Evolutionary conservation across 2,113 vertebrate species (phyloP), one percentile per base, ranked within the genome.

Genomic region (Callipepla californica): DNA sequence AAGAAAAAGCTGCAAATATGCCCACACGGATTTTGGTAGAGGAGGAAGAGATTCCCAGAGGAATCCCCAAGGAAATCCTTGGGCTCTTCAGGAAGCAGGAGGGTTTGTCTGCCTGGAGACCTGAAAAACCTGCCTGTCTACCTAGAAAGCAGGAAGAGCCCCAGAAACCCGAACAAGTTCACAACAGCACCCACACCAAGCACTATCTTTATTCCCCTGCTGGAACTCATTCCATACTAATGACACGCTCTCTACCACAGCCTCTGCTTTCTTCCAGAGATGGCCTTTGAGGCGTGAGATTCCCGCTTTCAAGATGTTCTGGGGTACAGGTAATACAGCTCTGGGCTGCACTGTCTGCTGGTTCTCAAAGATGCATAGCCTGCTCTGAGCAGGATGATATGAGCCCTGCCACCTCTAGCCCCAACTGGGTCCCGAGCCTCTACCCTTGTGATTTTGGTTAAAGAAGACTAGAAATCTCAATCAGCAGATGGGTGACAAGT

Each of bases 41-140:
- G 8, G 25, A 69, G 14, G 20, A 93, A 63, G 38, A 91, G 23
- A 22, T 87, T 47, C 79, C 44, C 12, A 2, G 36, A 79, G 85
- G 79, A 92, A 92, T 57, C 47, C 47, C 26, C 40, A 63, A 22
- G 61, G 75, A 73, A 95, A 87, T 87, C 66, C 47, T 89, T 79
- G 89, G 40, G 79, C 55, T 92, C 68, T 61, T 50, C 74, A 79
- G 63, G 61, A 93, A 87, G 65, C 44, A 48, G 79, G 82, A 87
- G 32, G 28, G 26, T 47, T 92, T 58, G 38, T 80, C 65, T 77
- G 50, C 28, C 47, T 80, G 45, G 51, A 88, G 65, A 10, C 42
- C 50, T 94, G 93, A 89, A 96, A 91, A 96, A 92, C 94, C 87
- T 83, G 91, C 91, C 69, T 76, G 93, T 95, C 95, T 87, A 91